A percentile compares a stretch with the other conserved stretches of the same genome.
Conservation (phyloP, 2,797 vertebrate species). For the Lycodopsis pacificus region DNA sequence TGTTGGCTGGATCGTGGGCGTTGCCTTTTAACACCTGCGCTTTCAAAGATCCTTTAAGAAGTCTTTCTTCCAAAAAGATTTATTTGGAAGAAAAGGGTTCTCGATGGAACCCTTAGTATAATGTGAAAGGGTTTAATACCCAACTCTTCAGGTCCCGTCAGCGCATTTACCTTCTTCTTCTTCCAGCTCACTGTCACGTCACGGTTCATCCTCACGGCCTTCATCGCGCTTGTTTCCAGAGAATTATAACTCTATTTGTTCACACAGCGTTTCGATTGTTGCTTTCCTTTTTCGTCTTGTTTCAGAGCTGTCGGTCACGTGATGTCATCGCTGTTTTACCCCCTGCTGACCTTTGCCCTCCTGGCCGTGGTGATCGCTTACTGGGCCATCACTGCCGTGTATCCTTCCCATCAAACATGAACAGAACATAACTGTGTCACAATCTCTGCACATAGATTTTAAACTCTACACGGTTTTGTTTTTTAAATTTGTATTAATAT, state of each 20-base stretch:
- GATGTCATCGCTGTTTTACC: constrained; percentile 93
- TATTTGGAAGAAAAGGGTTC: neutral
- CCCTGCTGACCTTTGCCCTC: constrained; percentile 91
- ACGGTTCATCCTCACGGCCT: neutral
- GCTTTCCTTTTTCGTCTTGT: constrained; percentile 9
- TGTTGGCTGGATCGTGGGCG: no score
- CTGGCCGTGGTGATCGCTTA: constrained; percentile 93
- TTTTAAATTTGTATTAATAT: neutral
- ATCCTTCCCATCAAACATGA: constrained; percentile 80
- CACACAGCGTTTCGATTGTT: neutral
- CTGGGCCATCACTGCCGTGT: constrained; percentile 96
- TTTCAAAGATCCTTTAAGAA: neutral
- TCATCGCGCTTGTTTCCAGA: no score
- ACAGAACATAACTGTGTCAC: neutral
- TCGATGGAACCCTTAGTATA: no score
- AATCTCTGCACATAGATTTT: neutral
- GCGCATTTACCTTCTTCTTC: neutral
- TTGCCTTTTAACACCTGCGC: neutral
- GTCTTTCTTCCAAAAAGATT: neutral
- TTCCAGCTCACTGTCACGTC: neutral
- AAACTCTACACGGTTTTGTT: neutral
- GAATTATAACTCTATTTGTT: neutral
- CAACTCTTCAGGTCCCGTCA: neutral
- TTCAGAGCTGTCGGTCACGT: constrained; percentile 91
- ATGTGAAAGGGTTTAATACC: neutral